These are phyloP conservation scores for Terrapene triunguis DNA, from an alignment of 2,113 vertebrate genomes.

Conservation along the genomic window DNA sequence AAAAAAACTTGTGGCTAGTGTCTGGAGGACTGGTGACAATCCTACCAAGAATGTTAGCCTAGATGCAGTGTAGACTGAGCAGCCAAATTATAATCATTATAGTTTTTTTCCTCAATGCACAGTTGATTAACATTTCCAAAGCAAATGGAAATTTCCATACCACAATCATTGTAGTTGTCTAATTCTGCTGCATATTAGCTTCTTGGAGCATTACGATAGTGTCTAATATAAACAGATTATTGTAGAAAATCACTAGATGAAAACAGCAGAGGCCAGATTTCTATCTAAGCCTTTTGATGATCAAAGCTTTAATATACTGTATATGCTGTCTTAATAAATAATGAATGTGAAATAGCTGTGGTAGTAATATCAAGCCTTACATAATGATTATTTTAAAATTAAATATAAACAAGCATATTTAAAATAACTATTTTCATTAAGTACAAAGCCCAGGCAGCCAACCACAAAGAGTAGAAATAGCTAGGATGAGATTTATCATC, in stretches of 20 bases:
- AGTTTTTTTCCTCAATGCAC: conserved; percentile 11
- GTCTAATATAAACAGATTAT: conserved; percentile 45
- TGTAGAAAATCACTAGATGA: conserved; percentile 35
- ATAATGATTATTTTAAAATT: conserved; percentile 76
- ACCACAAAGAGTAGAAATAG: conserved; percentile 60
- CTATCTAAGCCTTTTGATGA: conserved; percentile 58
- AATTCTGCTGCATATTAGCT: background rate
- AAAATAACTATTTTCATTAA: conserved; percentile 68
- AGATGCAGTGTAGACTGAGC: conserved; percentile 40
- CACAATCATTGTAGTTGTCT: background rate
- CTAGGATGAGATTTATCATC: conserved; percentile 63
- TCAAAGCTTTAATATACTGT: conserved; percentile 65
- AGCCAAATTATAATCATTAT: conserved; percentile 37
- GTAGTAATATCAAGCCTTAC: conserved; percentile 59
- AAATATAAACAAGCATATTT: conserved; percentile 70
- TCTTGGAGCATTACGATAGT: conserved; percentile 5
- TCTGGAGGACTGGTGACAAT: background rate
- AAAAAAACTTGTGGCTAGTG: background rate
- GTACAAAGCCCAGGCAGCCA: conserved; percentile 47
- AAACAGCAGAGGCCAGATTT: conserved; percentile 59
- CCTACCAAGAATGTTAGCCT: background rate
- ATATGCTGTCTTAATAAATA: conserved; percentile 71
- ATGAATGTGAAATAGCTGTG: conserved; percentile 67
- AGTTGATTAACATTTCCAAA: conserved; percentile 13
- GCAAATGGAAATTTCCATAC: conserved; percentile 38